These are phyloP conservation scores for Piscicola geometra DNA, from an alignment of 2,888 invertebrate species.

Conservation along the genomic window DNA sequence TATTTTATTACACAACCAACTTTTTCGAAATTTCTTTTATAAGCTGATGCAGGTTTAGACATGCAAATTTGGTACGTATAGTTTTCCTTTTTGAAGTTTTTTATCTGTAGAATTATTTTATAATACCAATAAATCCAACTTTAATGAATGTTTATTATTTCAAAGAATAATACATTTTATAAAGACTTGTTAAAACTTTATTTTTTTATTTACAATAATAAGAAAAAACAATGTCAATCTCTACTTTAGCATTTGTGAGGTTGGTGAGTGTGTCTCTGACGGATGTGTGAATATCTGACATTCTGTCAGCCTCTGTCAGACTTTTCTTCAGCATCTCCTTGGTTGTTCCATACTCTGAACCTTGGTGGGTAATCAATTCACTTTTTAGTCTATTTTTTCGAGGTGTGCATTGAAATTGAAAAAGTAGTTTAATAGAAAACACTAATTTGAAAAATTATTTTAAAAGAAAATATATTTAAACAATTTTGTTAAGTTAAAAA, in stretches of 20 bases:
- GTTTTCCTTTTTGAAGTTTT: slow-evolving; percentile 24
- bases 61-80: slow-evolving; percentile 21
- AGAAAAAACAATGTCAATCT: too few species aligned
- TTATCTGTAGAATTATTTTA: slow-evolving; percentile 27
- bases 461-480: too few species aligned
- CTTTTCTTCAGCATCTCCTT: slow-evolving; percentile 33
- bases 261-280: slow-evolving; percentile 33
- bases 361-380: not conserved
- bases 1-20: not conserved
- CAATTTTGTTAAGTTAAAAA: too few species aligned
- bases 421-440: too few species aligned
- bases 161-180: too few species aligned
- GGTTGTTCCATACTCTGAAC: slow-evolving; percentile 35
- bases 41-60: slow-evolving; percentile 27
- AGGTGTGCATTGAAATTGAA: too few species aligned
- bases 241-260: slow-evolving; percentile 17
- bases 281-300: slow-evolving; percentile 33
- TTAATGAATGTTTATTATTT: too few species aligned
- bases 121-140: not conserved
- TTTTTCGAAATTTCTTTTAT: slow-evolving; percentile 27
- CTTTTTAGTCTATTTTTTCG: too few species aligned
- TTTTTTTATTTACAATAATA: too few species aligned
- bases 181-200: too few species aligned
- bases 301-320: slow-evolving; percentile 34
- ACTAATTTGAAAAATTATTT: too few species aligned